phyloP scores from a whole-genome alignment of 2,888 invertebrate species.

The Eupithecia centaureata region DNA sequence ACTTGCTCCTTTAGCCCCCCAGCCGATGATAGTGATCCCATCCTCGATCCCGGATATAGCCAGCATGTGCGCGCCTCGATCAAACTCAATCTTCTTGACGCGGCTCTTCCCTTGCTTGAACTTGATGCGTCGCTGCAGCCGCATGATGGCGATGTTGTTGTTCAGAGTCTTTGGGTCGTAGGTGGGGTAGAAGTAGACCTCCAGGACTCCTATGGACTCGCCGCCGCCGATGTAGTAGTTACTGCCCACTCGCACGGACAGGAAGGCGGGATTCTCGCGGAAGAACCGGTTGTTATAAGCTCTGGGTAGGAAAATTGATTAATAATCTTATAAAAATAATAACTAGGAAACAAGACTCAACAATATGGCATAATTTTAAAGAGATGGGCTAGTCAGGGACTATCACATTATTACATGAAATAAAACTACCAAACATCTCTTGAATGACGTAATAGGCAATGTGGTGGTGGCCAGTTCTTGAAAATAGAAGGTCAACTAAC shows the following conservation, averaged over 20 bases:
- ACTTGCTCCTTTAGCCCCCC: conserved; percentile 70
- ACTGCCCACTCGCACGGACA: conserved; percentile 69
- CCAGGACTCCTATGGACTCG: conserved; percentile 60
- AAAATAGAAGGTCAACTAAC: too few relatives aligned
- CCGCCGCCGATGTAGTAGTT: conserved; percentile 62
- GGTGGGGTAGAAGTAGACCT: conserved; percentile 68
- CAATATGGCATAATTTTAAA: not conserved
- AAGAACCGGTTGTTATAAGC: conserved; percentile 74
- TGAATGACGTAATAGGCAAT: not conserved
- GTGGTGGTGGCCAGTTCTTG: not conserved
- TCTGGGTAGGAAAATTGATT: conserved; percentile 43
- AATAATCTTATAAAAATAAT: not conserved
- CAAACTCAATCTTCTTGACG: conserved; percentile 65
- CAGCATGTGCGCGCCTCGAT: conserved; percentile 49
- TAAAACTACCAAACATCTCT: not conserved
- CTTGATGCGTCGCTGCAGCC: conserved; percentile 55
- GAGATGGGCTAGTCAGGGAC: not conserved
- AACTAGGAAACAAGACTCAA: not conserved
- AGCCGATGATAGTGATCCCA: conserved; percentile 66
- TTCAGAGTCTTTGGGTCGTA: conserved; percentile 64
- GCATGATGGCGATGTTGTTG: conserved; percentile 66
- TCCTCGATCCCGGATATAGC: conserved; percentile 49
- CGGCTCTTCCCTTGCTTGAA: conserved; percentile 57
- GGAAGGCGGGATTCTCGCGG: conserved; percentile 70
- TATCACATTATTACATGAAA: not conserved